These are phyloP conservation scores for Chaetorhynchus papuensis DNA, from an alignment of 2,113 vertebrate genomes.

Conservation along the genomic window DNA sequence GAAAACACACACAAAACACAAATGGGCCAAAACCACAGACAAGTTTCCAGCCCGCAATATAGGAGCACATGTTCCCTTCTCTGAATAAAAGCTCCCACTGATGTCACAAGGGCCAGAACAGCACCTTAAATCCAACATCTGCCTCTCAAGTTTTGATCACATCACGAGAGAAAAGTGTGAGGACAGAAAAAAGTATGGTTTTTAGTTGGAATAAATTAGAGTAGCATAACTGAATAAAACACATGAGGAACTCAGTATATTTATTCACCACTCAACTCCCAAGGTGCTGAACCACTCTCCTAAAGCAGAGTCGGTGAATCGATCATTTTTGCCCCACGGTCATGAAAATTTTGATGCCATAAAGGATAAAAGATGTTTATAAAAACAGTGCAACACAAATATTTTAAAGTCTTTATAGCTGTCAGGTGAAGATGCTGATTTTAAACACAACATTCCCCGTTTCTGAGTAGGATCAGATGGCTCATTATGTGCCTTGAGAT, in stretches of 20 bases:
- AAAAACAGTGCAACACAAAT: background rate
- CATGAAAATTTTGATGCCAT: background rate
- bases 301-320: background rate
- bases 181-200: background rate
- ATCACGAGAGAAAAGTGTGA: background rate
- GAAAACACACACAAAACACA: background rate
- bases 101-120: background rate
- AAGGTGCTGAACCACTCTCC: background rate
- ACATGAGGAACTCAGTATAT: fast-evolving
- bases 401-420: background rate
- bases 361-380: background rate
- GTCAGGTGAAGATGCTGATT: background rate
- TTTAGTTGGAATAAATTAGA: background rate
- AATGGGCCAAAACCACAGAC: background rate
- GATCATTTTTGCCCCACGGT: fast-evolving
- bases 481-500: background rate
- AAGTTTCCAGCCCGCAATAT: background rate
- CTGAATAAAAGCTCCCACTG: fast-evolving
- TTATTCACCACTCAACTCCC: background rate
- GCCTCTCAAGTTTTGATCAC: background rate
- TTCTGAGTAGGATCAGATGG: background rate
- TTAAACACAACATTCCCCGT: background rate
- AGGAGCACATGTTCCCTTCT: background rate
- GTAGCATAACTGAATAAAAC: background rate
- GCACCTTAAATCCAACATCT: background rate